Evolutionary conservation across 2,888 invertebrate genomes (phyloP).

Genomic region (Aphelenchoides bicaudatus): DNA sequence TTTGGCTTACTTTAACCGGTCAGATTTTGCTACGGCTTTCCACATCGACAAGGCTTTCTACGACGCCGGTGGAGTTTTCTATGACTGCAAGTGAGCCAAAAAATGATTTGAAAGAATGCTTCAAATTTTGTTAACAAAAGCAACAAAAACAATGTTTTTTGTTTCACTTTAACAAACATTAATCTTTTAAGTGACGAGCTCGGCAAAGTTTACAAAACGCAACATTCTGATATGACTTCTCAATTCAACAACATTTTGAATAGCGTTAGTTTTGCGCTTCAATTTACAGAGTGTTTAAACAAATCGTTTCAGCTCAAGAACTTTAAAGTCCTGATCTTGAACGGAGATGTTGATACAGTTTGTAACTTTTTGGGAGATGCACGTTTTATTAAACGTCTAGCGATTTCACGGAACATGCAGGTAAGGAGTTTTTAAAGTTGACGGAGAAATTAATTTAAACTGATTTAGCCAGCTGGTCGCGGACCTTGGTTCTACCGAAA

Average conservation of each 20-base stretch:
- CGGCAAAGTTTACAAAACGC: no score
- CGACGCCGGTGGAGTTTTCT: constrained; percentile 26
- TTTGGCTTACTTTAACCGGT: constrained; percentile 38
- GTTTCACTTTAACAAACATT: no score
- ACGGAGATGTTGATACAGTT: constrained; percentile 46
- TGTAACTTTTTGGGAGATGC: constrained; percentile 51
- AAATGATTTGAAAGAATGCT: no score
- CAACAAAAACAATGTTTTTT: no score
- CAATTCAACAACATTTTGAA: no score
- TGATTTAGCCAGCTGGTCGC: background rate
- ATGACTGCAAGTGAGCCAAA: constrained; percentile 41
- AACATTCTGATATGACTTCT: no score
- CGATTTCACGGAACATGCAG: constrained; percentile 15
- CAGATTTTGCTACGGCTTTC: constrained; percentile 36
- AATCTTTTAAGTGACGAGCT: no score
- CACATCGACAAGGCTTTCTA: constrained; percentile 37
- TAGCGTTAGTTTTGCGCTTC: no score
- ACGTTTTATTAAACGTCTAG: constrained; percentile 38
- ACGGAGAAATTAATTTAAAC: no score
- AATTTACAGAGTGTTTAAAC: no score
- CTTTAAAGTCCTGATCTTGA: constrained; percentile 47
- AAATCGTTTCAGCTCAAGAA: constrained; percentile 20
- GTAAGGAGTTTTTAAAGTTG: background rate
- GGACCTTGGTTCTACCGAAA: constrained; percentile 13
- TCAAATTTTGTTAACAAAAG: no score